These are phyloP conservation scores for Mylabris phalerata DNA, from an alignment of 1,140 invertebrate genomes.

Conservation along the genomic window DNA sequence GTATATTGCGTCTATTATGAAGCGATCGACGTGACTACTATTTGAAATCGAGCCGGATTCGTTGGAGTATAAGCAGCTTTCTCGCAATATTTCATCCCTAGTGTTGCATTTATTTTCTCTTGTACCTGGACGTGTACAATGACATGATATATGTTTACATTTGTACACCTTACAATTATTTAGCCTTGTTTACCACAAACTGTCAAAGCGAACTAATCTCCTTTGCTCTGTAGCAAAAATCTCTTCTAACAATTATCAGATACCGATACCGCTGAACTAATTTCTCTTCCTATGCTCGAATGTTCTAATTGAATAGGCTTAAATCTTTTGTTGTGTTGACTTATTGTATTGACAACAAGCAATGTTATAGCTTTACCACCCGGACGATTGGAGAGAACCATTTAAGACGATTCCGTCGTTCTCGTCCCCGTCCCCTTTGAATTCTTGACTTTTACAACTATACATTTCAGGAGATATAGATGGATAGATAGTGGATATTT, in stretches of 20 bases:
- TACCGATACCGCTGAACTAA: constrained; percentile 19
- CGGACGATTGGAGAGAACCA: constrained; percentile 3
- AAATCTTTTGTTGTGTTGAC: constrained; percentile 9
- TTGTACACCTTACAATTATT: constrained; percentile 32
- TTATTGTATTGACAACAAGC: constrained; percentile 2
- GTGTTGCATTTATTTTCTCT: too few relatives aligned
- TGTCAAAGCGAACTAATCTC: constrained; percentile 41
- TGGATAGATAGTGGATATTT: too few relatives aligned
- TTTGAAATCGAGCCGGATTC: too few relatives aligned
- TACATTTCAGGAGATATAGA: too few relatives aligned
- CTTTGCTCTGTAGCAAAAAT: constrained; percentile 17
- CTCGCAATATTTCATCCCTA: too few relatives aligned
- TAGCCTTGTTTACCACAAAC: constrained; percentile 40
- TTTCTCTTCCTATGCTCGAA: constrained; percentile 12
- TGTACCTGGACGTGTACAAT: too few relatives aligned
- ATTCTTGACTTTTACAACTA: constrained; percentile 13
- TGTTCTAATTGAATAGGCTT: constrained; percentile 17
- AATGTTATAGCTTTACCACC: constrained; percentile 18
- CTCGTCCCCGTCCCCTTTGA: constrained; percentile 9
- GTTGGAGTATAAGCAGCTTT: too few relatives aligned
- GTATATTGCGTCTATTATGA: too few relatives aligned
- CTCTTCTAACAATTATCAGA: background rate
- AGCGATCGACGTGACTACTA: too few relatives aligned
- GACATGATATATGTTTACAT: constrained; percentile 38
- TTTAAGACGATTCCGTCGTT: background rate